phyloP scores from a whole-genome alignment of 2,888 invertebrate genomes.

The Zhuqinia jingwanae region DNA sequence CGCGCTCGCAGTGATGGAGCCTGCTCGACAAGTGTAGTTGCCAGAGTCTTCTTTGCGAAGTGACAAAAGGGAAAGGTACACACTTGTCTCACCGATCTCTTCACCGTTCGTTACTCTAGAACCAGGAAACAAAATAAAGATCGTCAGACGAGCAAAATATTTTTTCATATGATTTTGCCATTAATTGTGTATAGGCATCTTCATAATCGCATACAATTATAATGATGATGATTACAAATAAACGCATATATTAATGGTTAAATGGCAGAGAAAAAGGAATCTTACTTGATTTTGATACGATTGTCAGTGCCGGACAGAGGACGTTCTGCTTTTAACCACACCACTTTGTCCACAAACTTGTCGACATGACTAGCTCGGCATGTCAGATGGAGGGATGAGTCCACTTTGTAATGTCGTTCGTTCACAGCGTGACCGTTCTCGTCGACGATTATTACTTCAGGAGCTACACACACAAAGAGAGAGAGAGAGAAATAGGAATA shows the following conservation, averaged over 20 bases:
- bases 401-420: conserved; percentile 84
- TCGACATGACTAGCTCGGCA: conserved; percentile 78
- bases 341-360: conserved; percentile 75
- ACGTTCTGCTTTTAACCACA: conserved; percentile 78
- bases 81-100: conserved; percentile 76
- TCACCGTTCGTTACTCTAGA: conserved; percentile 76
- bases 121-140: neutral
- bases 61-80: conserved; percentile 80
- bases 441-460: conserved; percentile 84
- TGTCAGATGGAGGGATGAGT: conserved; percentile 78
- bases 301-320: conserved; percentile 77
- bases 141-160: too few species aligned
- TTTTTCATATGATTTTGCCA: neutral
- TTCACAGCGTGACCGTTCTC: conserved; percentile 84
- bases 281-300: conserved; percentile 79
- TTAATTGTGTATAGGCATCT: too few species aligned
- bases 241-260: neutral
- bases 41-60: conserved; percentile 84
- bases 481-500: neutral
- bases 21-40: conserved; percentile 84
- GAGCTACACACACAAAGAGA: conserved; percentile 81
- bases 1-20: conserved; percentile 82
- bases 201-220: too few species aligned
- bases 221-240: too few species aligned
- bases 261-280: neutral